Base-by-base conservation (phyloP, 2,888 invertebrate species). In the Actias luna region DNA sequence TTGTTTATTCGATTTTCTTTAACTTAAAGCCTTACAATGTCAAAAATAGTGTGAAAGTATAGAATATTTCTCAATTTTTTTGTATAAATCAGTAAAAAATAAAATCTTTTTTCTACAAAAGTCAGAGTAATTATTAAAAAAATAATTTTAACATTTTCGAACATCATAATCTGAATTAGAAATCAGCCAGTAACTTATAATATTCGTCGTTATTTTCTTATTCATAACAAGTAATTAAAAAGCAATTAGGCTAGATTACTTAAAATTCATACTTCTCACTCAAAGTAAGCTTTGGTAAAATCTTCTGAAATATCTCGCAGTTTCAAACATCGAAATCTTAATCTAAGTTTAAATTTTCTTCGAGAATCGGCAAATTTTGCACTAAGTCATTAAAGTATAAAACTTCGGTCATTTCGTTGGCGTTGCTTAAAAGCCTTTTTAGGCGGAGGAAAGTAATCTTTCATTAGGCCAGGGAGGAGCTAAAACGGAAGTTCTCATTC, bases 361-460 rank as follows among this genome's bases (percentile, higher is more conserved):
- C 82, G 88, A 80, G 86, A 89, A 92, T 92, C 92, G 87, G 89
- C 91, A 84, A 91, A 91, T 90, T 92, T 92, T 87, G 88, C 89
- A 92, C 91, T 92, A 92, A 92, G 92, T 92, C 92, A 92, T 92
- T 92, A 92, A 92, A 92, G 92, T 92, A 90, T 90, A 87, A 92
- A 92, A 92, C 88, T 92, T 92, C 87, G 89, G 92, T 91, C 91
- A 92, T 92, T 92, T 91, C 84, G 86, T 83, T 85, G 87, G 90
- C 90, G 90, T 86, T 92, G 89, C 91, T 92, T 92, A 92, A 92
- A 92, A 92, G 92, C 92, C 92, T 92, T 92, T 92, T 92, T 91
- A 89, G 90, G 87, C 87, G 85, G 85, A 88, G 89, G 85, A 91
- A 89, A 91, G 92, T 92, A 92, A 92, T 92, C 92, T 92, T 92